A percentile compares a stretch with the other conserved stretches of the same genome.
Conservation (phyloP, 2,888 invertebrate species). For the Cremastobaeus sp. region DNA sequence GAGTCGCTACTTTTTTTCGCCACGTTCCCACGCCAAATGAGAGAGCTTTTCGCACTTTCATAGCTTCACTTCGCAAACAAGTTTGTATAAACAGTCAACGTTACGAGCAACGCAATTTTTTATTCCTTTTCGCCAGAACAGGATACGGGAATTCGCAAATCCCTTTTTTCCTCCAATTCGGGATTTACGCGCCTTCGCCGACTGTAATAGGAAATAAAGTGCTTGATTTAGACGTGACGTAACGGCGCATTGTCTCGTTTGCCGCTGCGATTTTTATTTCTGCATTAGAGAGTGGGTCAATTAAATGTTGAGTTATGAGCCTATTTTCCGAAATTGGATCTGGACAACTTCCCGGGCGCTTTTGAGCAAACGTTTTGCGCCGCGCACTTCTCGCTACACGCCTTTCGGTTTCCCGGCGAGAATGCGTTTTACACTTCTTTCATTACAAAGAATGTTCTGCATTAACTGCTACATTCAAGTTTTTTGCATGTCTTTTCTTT, state of each 20-base stretch:
- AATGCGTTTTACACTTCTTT: background rate
- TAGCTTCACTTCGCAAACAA: constrained; percentile 44
- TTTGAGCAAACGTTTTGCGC: no score
- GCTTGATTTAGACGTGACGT: no score
- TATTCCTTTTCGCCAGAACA: constrained; percentile 13
- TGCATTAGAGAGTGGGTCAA: no score
- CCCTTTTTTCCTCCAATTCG: constrained; percentile 5
- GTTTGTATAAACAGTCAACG: constrained; percentile 29
- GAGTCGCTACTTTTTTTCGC: constrained; percentile 18
- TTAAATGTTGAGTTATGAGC: no score
- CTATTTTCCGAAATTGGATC: no score
- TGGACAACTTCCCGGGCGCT: no score
- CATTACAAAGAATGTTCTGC: background rate
- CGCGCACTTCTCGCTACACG: background rate
- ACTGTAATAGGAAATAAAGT: no score
- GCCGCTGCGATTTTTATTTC: no score
- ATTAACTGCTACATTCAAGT: background rate
- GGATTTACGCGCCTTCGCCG: no score
- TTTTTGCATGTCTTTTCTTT: background rate
- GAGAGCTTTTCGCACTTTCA: constrained; percentile 47
- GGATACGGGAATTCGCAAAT: constrained; percentile 15
- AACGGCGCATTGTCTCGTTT: no score
- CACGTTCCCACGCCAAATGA: constrained; percentile 27
- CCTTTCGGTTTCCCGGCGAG: background rate
- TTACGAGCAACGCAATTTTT: constrained; percentile 25